phyloP scores from a whole-genome alignment of 2,888 invertebrate genomes.

The Neelides folsomi region DNA sequence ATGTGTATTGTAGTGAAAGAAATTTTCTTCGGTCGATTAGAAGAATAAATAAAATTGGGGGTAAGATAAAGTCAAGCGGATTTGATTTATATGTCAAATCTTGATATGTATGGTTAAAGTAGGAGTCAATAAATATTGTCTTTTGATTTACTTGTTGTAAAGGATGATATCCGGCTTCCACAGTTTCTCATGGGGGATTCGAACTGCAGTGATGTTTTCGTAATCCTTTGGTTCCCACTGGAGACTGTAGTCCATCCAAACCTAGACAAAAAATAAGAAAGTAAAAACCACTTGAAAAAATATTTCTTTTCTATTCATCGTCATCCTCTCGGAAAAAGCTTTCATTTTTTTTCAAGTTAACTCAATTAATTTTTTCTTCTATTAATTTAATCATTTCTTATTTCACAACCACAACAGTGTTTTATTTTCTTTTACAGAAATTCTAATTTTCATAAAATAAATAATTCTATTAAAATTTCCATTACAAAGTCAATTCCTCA shows the following conservation, averaged over 20 bases:
- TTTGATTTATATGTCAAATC: neutral
- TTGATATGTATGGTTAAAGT: neutral
- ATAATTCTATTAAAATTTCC: too few species aligned
- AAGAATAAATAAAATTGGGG: neutral
- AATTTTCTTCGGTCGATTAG: neutral
- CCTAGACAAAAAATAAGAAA: slow-evolving; percentile 28
- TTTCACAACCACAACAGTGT: too few species aligned
- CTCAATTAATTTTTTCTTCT: too few species aligned
- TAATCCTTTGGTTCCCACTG: slow-evolving; percentile 42
- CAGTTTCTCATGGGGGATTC: slow-evolving; percentile 40
- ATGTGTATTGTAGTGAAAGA: too few species aligned
- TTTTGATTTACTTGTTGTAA: slow-evolving; percentile 40
- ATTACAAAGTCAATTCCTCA: too few species aligned
- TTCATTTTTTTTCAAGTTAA: too few species aligned
- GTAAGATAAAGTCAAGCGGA: neutral
- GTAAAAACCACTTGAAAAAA: neutral
- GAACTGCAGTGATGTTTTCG: slow-evolving; percentile 40
- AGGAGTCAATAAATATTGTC: neutral
- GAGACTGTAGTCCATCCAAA: slow-evolving; percentile 42
- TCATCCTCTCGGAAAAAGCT: too few species aligned
- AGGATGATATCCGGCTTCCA: slow-evolving; percentile 44
- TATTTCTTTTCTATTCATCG: too few species aligned
- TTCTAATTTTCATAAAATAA: too few species aligned
- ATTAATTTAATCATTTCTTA: too few species aligned
- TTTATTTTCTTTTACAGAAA: too few species aligned